Base-by-base conservation (phyloP, 2,888 invertebrate genomes). In the Nowickia ferox region DNA sequence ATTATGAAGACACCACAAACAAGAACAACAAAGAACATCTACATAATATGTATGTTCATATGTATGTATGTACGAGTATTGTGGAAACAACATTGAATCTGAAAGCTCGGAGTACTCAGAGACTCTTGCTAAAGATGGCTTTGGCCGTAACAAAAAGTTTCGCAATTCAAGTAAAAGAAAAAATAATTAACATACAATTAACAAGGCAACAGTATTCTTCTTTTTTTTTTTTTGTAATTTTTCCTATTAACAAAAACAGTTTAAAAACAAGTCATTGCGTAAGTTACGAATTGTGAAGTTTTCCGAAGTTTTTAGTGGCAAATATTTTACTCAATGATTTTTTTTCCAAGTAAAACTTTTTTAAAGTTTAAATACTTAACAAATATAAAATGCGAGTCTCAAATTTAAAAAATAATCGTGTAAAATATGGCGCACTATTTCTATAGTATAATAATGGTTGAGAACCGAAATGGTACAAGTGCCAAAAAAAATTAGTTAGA, bases 141-240 rank as follows among this genome's bases (percentile, higher is more conserved):
- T 86, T 86, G 86, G 86, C 82, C 83, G 86, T 86, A 83, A 82
- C 44, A 63, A 55, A 59, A 59, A 22, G 48, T 74, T 61, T 61
- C 61, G 74, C 51, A 61, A 51, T 22, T 19, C 19, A 40, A 61
- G 6, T 51, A 61, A 74, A 61, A 72, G 75, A 75, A 76, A 77
- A 46, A 72, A 46, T 46, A 66, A 76, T 76, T 76, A 66, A 61
- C 84, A 85, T 81, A 78, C 81, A 76, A 85, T 76, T 55, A 69
- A 69, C 63, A 77, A 77, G 72, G 66, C 61, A 74, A 72, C 44
- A 48, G 13, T 30, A 6, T 30, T 30, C 6, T 30, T 30, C 6
- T 30, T 30, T 30, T 22, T 30, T 30, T 46, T 59, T 38, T 59
- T 9, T 15, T 9, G 9, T 13, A 69, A 46, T 30, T 30, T 30